Evolutionary conservation across 2,888 invertebrate species (phyloP), one percentile per base, ranked within the genome.

Genomic region (Drosophila mercatorum): DNA sequence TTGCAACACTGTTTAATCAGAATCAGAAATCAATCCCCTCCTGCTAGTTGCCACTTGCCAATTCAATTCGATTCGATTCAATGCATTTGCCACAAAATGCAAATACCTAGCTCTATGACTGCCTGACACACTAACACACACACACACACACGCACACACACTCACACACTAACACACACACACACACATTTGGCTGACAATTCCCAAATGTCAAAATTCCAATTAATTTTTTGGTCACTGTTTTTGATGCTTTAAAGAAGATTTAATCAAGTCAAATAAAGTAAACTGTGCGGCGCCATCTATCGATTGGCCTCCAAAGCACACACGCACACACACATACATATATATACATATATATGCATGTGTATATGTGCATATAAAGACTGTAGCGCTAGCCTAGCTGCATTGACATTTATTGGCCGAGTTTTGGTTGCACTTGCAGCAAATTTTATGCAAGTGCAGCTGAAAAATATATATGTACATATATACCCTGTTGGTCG

Each of bases 191-290:
- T 46, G 70, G 60, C 36, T 62, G 67, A 62, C 59, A 72, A 71
- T 60, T 81, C 88, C 86, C 80, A 78, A 83, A 83, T 81, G 84
- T 74, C 73, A 81, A 68, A 87, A 84, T 79, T 87, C 88, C 89
- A 84, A 84, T 89, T 84, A 84, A 84, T 83, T 84, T 88, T 68
- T 71, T 84, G 84, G 87, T 83, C 82, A 86, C 78, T 76, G 73
- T 72, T 88, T 81, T 65, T 62, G 80, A 80, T 71, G 83, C 83
- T 81, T 86, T 86, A 79, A 87, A 84, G 83, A 72, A 74, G 82
- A 84, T 84, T 89, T 83, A 84, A 84, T 89, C 84, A 78, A 83
- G 81, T 87, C 81, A 72, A 82, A 83, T 78, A 86, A 72, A 87
- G 89, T 88, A 78, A 88, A 88, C 81, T 81, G 57, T 73, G 68